Conservation (phyloP, 2,797 vertebrate species). For the Xiphorhynchus erythropygius region DNA sequence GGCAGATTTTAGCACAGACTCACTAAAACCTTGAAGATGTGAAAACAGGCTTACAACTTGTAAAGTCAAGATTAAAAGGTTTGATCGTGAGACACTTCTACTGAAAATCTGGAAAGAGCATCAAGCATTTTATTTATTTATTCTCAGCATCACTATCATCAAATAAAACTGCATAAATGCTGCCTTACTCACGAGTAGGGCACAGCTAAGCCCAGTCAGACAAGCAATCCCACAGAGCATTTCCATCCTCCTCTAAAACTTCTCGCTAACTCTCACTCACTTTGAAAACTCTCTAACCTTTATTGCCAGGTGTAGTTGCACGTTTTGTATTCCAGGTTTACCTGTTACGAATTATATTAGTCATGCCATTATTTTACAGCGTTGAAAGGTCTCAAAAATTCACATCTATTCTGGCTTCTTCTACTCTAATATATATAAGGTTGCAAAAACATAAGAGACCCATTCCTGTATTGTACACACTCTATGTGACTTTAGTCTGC, state of each 20-base stretch:
- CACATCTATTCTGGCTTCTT: background rate
- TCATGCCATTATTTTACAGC: background rate
- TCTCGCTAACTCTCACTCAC: background rate
- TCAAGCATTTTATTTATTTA: background rate
- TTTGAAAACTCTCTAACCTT: background rate
- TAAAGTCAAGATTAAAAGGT: background rate
- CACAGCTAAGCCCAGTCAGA: background rate
- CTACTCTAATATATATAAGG: background rate
- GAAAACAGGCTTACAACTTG: background rate
- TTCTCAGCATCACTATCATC: background rate
- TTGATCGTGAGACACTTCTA: background rate
- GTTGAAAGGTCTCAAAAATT: background rate
- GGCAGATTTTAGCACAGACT: background rate
- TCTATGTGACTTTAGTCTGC: background rate
- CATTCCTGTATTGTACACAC: background rate
- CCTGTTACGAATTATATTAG: background rate
- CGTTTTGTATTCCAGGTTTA: background rate
- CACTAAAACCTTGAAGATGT: background rate
- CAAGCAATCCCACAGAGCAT: background rate
- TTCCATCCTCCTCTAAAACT: background rate
- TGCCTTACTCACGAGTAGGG: background rate
- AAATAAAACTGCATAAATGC: background rate
- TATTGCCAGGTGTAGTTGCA: background rate
- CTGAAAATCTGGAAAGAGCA: background rate
- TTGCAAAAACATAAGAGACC: fast-evolving